Evolutionary conservation across 2,888 invertebrate species (phyloP), one percentile per base, ranked within the genome.

Genomic region (Heteropelma amictum): DNA sequence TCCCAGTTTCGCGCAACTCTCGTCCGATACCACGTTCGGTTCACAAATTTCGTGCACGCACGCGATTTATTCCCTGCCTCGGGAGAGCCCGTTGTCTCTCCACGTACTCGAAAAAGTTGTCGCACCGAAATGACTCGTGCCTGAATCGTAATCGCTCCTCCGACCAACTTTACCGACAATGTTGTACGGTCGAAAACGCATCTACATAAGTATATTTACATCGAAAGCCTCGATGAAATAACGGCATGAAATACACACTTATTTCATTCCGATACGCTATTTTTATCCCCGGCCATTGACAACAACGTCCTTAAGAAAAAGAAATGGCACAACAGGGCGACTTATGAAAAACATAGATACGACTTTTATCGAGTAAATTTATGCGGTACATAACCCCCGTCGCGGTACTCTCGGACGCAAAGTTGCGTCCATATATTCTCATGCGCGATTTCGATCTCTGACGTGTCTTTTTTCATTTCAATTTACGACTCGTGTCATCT

Each of bases 301-400:
- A 17, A 26, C 51, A 8, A 28, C 2, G 8, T 49, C 51, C 17
- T 6, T 33, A 17, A 17, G 35, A 8, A 19, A 61, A 23, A 47
- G 26, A 69, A 58, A 54, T 33, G 56, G 56, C 28, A 26, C 33
- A 72, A 72, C 53, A 53, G 60, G 33, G 72, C 47, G 63, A 45
- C 68, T 73, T 73, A 73, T 73, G 63, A 69, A 73, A 69, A 73
- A 73, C n/a, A n/a, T 64, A 69, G 68, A 73, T 72, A 72, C 65
- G 67, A 72, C 54, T 69, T 73, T 73, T 63, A 73, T 69, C 64
- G 45, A 63, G 26, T 12, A 28, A 63, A 68, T 68, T 68, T 68
- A 73, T 68, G 14, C 68, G 38, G 10, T 54, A 12, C 40, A 21
- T 23, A 42, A 35, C n/a, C 19, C 38, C 23, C 19, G 8, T 49